Conservation (phyloP, 2,888 invertebrate genomes). For the Copidosoma aretas region DNA sequence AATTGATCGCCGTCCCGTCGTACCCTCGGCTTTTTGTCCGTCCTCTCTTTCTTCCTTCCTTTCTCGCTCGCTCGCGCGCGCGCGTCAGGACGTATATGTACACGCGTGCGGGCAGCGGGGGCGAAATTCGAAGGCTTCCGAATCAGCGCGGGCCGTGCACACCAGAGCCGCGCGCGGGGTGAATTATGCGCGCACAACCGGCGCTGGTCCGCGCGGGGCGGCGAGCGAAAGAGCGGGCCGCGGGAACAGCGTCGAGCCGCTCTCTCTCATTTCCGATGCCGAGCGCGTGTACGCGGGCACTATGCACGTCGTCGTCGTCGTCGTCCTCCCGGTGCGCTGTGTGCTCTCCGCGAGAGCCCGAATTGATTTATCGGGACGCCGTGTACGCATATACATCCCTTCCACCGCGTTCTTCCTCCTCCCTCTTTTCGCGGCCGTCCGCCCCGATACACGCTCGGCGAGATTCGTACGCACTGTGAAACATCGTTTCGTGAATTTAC, state of each 20-base stretch:
- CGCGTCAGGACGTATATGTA: too few relatives aligned
- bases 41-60: too few relatives aligned
- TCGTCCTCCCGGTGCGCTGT: background rate
- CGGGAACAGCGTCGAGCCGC: too few relatives aligned
- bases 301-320: too few relatives aligned
- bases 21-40: too few relatives aligned
- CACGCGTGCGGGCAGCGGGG: background rate
- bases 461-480: background rate
- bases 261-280: constrained; percentile 24
- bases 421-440: background rate
- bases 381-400: too few relatives aligned
- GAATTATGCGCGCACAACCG: constrained; percentile 3
- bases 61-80: background rate
- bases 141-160: constrained; percentile 12
- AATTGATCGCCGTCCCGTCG: constrained; percentile 49
- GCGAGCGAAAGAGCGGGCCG: constrained; percentile 12
- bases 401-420: too few relatives aligned
- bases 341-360: background rate
- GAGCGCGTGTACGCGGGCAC: background rate
- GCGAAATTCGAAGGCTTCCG: constrained; percentile 28
- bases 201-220: constrained; percentile 12
- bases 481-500: too few relatives aligned
- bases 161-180: background rate
- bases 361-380: constrained; percentile 21
- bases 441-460: background rate